These are phyloP conservation scores for Zaprionus lachaisei DNA, from an alignment of 1,140 invertebrate genomes.

Conservation along the genomic window DNA sequence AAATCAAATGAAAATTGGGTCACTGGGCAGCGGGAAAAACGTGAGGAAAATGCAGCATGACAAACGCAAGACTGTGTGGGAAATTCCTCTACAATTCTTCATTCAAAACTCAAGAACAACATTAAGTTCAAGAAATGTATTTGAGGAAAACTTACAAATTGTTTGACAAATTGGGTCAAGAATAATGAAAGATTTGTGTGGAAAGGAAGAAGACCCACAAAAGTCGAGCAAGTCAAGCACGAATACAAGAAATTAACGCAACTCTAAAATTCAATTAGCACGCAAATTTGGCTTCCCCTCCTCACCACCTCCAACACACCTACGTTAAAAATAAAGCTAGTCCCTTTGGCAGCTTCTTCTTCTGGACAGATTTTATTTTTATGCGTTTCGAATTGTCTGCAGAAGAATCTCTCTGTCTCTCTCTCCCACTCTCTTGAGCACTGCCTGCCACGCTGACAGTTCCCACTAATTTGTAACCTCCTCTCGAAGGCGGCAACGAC, in stretches of 20 bases:
- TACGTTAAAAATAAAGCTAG: slow-evolving; percentile 46
- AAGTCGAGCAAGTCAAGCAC: neutral
- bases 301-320: slow-evolving; percentile 10
- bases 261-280: slow-evolving; percentile 35
- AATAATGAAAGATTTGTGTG: slow-evolving; percentile 17
- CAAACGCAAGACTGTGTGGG: slow-evolving; percentile 26
- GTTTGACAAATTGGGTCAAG: slow-evolving; percentile 27
- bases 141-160: slow-evolving; percentile 23
- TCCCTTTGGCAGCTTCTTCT: slow-evolving; percentile 50
- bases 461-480: slow-evolving; percentile 72
- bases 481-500: neutral
- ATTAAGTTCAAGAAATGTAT: slow-evolving; percentile 16
- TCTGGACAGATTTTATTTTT: slow-evolving; percentile 74
- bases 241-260: neutral
- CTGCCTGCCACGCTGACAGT: slow-evolving; percentile 49
- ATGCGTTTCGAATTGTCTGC: slow-evolving; percentile 57
- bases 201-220: neutral
- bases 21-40: slow-evolving; percentile 36
- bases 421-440: slow-evolving; percentile 29
- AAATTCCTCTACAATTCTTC: slow-evolving; percentile 13
- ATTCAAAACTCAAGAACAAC: slow-evolving; percentile 8
- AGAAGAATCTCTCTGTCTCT: slow-evolving; percentile 52
- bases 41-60: slow-evolving; percentile 38
- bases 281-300: neutral
- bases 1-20: slow-evolving; percentile 51